Base-by-base conservation (phyloP, 2,797 vertebrate species). In the Dendrocincla tyrannina region DNA sequence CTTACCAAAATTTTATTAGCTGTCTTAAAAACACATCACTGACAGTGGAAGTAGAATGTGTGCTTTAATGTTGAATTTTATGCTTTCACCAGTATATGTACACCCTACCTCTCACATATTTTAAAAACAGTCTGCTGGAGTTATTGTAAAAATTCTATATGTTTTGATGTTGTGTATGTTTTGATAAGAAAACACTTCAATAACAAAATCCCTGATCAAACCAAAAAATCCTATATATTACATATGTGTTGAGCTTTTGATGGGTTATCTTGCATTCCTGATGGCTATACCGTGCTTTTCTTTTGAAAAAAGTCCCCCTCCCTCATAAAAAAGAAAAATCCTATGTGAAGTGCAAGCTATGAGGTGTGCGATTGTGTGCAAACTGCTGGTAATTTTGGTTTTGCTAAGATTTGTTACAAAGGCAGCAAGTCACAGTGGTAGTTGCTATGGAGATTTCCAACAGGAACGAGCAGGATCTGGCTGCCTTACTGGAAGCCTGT, bases 361-460 rank as follows among this genome's bases (percentile, higher is more conserved):
- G 37, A 96, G 58, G 89, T 85, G 77, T 95, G 77, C 70, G 78
- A 93, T 97, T 96, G 86, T 94, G 91, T 95, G 80, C 76, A 77
- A 95, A 83, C 74, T 85, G 73, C 80, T 85, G 81, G 87, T 91
- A 82, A 95, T 95, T 95, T 93, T 75, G 37, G 90, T 96, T 69
- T 85, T 93, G 46, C 88, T 96, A 85, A 46, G 78, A 92, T 92
- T 95, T 97, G 83, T 95, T 96, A 91, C 90, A 66, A 95, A 94
- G 86, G 85, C 89, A 82, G 84, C 60, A 92, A 94, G 84, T 94
- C 52, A 11, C 77, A 24, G 77, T 85, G 82, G 89, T 89, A 91
- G 97, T 98, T 98, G 96, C 93, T 96, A 97, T 98, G 96, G 97
- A 96, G 95, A 98, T 96, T 97, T 97, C 91, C 93, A 95, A 80